A percentile compares a stretch with the other conserved stretches of the same genome.
Conservation (phyloP, 2,888 invertebrate species). For the Oscheius onirici region DNA sequence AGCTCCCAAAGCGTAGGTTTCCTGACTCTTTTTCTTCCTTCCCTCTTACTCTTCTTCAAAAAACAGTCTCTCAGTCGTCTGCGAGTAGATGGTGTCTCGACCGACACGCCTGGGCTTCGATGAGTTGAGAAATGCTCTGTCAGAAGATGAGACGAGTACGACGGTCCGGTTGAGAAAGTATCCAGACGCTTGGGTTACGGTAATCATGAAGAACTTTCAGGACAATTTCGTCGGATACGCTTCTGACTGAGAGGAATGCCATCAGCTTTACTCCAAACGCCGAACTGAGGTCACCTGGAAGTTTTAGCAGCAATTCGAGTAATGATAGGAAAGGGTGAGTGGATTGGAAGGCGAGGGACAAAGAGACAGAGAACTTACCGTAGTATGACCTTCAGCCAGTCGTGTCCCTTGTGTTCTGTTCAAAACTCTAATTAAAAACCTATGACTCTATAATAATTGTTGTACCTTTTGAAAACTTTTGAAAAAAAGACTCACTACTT, state of each 20-base stretch:
- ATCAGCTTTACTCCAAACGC: conserved; percentile 17
- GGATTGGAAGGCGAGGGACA: no score
- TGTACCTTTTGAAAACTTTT: no score
- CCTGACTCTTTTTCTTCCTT: not conserved
- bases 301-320: conserved; percentile 32
- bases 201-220: conserved; percentile 6
- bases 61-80: no score
- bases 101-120: conserved; percentile 9
- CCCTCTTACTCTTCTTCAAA: not conserved
- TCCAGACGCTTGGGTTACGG: not conserved
- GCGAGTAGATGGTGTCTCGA: conserved; percentile 4
- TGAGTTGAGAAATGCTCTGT: conserved; percentile 20
- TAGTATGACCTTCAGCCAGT: no score
- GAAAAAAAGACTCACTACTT: no score
- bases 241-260: conserved; percentile 25
- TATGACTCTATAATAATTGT: no score
- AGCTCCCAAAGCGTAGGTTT: not conserved
- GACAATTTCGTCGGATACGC: conserved; percentile 33
- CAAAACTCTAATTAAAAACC: no score
- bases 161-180: conserved; percentile 19
- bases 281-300: conserved; percentile 19
- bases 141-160: conserved; percentile 16
- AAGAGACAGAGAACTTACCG: no score
- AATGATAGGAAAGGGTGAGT: conserved; percentile 28
- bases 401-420: no score